Base-by-base conservation (phyloP, 2,797 vertebrate species). In the Rhinichthys osculus region DNA sequence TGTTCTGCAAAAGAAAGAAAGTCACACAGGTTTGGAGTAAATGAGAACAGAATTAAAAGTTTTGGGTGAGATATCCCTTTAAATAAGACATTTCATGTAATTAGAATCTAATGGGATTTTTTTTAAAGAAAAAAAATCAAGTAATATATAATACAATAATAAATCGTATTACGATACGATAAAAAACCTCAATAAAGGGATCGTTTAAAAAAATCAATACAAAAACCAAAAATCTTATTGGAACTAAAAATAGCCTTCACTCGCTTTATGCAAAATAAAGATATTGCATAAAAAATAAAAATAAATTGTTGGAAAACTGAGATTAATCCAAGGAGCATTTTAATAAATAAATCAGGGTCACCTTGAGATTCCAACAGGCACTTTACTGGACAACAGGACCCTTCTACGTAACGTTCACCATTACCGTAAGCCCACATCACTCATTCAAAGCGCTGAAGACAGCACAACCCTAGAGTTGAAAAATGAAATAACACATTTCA, bases 401-500 rank as follows among this genome's bases (percentile, higher is more conserved):
- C 76, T 78, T 67, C 62, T 74, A 27, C 66, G 38, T 59, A 85
- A 82, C 50, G 78, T 13, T 83, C n/a, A 38, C 71, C 47, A 78
- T 85, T 78, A 86, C 71, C 62, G 57, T 83, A 76, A 77, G 62
- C 79, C 69, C 78, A 67, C 69, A 85, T 81, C 80, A 77, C 69
- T 78, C 69, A 76, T 57, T 57, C 81, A 74, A 83, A 74, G 40
- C n/a, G 52, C 71, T 84, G 81, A 88, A 73, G 52, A 47, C 77
- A 86, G 77, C 87, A 84, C 77, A 81, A 86, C 71, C 42, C 62
- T 66, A 3, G 52, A 81, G 81, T 35, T 83, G 70, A 88, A 80
- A 88, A 88, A 83, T 83, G 30, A 80, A 86, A 84, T 62, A 76
- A 76, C 81, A 81, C 70, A 19, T 83, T 81, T 88, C 44, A 79